A percentile compares a stretch with the other conserved stretches of the same genome.
Evolutionary conservation across 2,888 invertebrate species (phyloP).

Genomic region (Epinotia ramella): DNA sequence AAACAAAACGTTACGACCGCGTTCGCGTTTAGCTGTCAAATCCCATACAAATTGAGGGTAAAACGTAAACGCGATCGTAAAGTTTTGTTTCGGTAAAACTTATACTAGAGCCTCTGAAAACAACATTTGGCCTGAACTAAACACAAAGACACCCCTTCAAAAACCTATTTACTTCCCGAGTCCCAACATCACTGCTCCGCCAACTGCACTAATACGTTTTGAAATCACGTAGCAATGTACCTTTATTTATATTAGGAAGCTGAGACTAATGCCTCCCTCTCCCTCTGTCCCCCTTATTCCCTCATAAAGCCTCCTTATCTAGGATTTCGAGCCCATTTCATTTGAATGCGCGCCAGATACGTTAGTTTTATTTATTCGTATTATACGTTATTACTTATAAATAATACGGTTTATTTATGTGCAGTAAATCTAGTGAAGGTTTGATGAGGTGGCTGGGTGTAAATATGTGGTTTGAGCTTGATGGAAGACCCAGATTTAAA

Average conservation of each 20-base stretch:
- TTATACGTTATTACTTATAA: constrained; percentile 42
- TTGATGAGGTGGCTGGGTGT: constrained; percentile 23
- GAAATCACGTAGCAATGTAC: constrained; percentile 47
- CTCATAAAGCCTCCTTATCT: constrained; percentile 77
- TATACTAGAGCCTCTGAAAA: no score
- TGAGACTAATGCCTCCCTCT: constrained; percentile 55
- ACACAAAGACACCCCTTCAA: constrained; percentile 19
- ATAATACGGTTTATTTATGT: constrained; percentile 39
- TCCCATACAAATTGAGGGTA: no score
- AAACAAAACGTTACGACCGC: no score
- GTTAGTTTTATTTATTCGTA: constrained; percentile 61
- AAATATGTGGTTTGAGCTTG: not conserved
- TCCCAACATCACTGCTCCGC: constrained; percentile 21
- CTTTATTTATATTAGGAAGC: constrained; percentile 55
- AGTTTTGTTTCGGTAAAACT: no score
- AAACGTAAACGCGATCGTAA: no score
- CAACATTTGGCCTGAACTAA: constrained; percentile 13
- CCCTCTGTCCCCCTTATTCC: constrained; percentile 64
- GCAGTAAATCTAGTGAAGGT: constrained; percentile 30
- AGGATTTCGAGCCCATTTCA: constrained; percentile 81
- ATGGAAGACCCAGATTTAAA: not conserved
- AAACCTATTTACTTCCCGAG: constrained; percentile 30
- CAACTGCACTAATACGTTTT: constrained; percentile 40
- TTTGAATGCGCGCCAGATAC: constrained; percentile 74
- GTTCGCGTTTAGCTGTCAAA: no score